phyloP scores from a whole-genome alignment of 2,888 invertebrate genomes.

The Calameuta filiformis region DNA sequence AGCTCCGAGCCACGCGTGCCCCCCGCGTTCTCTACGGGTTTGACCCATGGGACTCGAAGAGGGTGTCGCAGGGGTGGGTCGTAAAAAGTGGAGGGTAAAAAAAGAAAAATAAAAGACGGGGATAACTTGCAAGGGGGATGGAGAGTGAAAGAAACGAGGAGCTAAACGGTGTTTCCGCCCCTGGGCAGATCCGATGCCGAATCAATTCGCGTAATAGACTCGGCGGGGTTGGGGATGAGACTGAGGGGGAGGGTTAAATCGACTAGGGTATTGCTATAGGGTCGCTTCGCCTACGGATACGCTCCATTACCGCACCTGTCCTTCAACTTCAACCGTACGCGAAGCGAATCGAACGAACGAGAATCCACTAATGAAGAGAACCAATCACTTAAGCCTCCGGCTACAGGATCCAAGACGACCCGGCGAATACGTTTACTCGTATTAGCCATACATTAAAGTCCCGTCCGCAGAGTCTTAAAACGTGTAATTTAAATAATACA shows the following conservation, averaged over 20 bases:
- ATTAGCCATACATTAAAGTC: background rate
- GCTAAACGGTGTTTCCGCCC: slow-evolving; percentile 56
- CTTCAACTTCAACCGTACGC: slow-evolving; percentile 43
- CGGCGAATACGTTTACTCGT: background rate
- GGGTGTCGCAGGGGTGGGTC: background rate
- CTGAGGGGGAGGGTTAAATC: slow-evolving; percentile 39
- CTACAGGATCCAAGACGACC: background rate
- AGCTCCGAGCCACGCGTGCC: no score
- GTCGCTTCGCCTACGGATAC: slow-evolving; percentile 42
- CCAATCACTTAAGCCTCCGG: slow-evolving; percentile 58
- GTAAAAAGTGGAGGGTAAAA: slow-evolving; percentile 1
- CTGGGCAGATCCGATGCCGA: slow-evolving; percentile 49
- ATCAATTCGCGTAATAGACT: slow-evolving; percentile 63
- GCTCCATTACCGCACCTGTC: slow-evolving; percentile 64
- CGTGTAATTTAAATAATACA: no score
- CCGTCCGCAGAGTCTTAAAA: background rate
- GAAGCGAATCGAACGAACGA: slow-evolving; percentile 33
- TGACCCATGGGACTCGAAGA: background rate
- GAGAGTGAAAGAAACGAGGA: slow-evolving; percentile 51
- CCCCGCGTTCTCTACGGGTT: background rate
- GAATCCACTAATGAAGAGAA: slow-evolving; percentile 58
- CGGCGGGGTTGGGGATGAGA: slow-evolving; percentile 8
- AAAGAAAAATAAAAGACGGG: background rate
- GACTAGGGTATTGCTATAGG: slow-evolving; percentile 28
- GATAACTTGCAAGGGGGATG: slow-evolving; percentile 5